Evolutionary conservation across 2,797 vertebrate genomes (phyloP).

Genomic region (Philypnodon macrostomus): DNA sequence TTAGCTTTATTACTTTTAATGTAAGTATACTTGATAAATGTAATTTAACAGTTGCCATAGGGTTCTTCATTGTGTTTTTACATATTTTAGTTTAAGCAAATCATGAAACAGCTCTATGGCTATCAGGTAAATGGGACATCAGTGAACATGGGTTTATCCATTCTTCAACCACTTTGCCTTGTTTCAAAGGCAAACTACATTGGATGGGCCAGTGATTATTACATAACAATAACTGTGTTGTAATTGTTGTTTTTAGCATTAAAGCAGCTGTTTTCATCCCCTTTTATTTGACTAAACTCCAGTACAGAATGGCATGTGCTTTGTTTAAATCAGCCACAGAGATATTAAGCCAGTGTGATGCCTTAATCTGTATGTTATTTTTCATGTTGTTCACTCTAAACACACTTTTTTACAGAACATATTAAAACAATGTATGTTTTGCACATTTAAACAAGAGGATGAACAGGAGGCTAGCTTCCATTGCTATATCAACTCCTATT

Average conservation of each 20-base stretch:
- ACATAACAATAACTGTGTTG: constrained; percentile 34
- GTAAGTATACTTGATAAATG: no score
- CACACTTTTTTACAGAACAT: constrained; percentile 67
- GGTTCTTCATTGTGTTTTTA: no score
- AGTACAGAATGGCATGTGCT: constrained; percentile 2
- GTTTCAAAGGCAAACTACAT: constrained; percentile 60
- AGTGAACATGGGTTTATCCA: constrained; percentile 28
- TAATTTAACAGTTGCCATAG: no score
- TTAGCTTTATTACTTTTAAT: neutral
- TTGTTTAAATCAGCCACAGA: constrained; percentile 11
- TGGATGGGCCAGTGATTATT: constrained; percentile 19
- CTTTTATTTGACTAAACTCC: constrained; percentile 31
- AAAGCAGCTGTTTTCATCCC: constrained; percentile 35
- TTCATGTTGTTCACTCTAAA: no score
- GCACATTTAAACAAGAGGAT: constrained; percentile 39
- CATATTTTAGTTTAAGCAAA: neutral
- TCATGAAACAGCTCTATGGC: neutral
- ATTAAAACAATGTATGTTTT: constrained; percentile 43
- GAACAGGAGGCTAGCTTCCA: constrained; percentile 38
- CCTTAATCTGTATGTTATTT: constrained; percentile 50
- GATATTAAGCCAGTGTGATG: constrained; percentile 39
- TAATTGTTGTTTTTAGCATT: neutral
- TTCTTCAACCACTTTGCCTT: constrained; percentile 24
- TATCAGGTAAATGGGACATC: constrained; percentile 5
- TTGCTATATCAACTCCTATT: constrained; percentile 72